Evolutionary conservation across 2,888 invertebrate genomes (phyloP).

Genomic region (Nysson spinosus): DNA sequence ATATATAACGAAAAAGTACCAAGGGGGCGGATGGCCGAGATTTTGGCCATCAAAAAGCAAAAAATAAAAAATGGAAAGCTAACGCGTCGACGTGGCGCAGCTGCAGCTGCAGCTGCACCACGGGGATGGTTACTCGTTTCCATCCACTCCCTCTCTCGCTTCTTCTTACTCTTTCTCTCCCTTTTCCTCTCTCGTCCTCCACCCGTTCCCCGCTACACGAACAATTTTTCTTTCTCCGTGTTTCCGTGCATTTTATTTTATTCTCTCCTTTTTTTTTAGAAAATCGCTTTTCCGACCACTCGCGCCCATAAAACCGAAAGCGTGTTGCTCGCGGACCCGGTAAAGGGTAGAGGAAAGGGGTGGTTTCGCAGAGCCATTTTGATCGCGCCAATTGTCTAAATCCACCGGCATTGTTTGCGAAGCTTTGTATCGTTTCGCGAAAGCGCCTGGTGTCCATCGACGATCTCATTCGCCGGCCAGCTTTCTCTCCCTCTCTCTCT

Average conservation of each 20-base stretch:
- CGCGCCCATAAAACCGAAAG: constrained; percentile 61
- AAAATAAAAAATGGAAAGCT: not conserved
- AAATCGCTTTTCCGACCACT: constrained; percentile 60
- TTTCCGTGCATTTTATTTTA: constrained; percentile 32
- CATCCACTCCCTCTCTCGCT: no score
- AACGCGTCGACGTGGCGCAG: constrained; percentile 28
- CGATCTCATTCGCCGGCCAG: constrained; percentile 4
- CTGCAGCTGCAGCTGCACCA: constrained; percentile 32
- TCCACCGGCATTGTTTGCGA: constrained; percentile 61
- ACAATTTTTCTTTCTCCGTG: constrained; percentile 58
- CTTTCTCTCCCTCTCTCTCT: not conserved
- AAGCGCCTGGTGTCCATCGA: constrained; percentile 18
- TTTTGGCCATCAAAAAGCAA: not conserved
- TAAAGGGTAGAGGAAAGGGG: not conserved
- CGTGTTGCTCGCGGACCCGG: constrained; percentile 45
- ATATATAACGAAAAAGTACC: no score
- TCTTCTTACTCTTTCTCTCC: no score
- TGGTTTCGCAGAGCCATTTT: constrained; percentile 56
- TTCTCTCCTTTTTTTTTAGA: constrained; percentile 31
- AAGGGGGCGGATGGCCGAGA: no score
- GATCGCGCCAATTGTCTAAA: constrained; percentile 65
- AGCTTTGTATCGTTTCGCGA: constrained; percentile 57
- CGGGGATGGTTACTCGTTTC: not conserved
- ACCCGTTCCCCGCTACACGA: constrained; percentile 27
- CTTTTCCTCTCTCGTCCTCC: constrained; percentile 1